A percentile compares a stretch with the other conserved stretches of the same genome.
Evolutionary conservation across 2,113 vertebrate genomes (phyloP).

Genomic region (Channa argus): DNA sequence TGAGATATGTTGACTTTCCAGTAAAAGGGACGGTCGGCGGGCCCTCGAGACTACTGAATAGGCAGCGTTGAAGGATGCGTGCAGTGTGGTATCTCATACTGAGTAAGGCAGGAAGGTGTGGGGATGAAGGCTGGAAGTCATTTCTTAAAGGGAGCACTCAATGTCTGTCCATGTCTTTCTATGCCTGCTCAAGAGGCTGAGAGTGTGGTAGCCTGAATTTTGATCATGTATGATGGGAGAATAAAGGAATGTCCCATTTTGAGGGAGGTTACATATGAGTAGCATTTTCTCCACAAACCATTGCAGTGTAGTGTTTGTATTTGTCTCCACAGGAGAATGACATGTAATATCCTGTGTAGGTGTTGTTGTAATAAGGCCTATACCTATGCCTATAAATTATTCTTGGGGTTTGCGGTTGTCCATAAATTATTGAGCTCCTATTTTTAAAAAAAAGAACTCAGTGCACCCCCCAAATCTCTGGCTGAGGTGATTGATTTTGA

Average conservation of each 20-base stretch:
- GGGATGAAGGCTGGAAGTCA: conserved; percentile 20
- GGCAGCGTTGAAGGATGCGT: conserved; percentile 34
- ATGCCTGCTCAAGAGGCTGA: conserved; percentile 6
- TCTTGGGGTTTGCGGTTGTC: not conserved
- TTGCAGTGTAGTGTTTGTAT: not conserved
- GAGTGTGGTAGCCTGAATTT: conserved; percentile 1
- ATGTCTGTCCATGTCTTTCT: conserved; percentile 20
- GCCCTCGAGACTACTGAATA: conserved; percentile 28
- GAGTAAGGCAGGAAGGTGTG: conserved; percentile 20
- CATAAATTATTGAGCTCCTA: not conserved
- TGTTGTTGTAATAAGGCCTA: not conserved
- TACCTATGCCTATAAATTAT: not conserved
- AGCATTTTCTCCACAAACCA: not conserved
- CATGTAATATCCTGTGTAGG: too few relatives aligned
- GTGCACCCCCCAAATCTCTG: not conserved
- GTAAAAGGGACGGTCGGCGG: conserved; percentile 37
- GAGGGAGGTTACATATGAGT: not conserved
- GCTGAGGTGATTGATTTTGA: too few relatives aligned
- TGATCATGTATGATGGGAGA: not conserved
- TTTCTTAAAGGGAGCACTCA: conserved; percentile 35
- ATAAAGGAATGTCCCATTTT: not conserved
- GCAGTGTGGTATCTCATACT: conserved; percentile 21
- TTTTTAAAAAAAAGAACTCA: not conserved
- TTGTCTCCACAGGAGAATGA: not conserved
- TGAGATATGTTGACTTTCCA: conserved; percentile 53